Base-by-base conservation (phyloP, 2,888 invertebrate genomes). In the Archips xylosteana region DNA sequence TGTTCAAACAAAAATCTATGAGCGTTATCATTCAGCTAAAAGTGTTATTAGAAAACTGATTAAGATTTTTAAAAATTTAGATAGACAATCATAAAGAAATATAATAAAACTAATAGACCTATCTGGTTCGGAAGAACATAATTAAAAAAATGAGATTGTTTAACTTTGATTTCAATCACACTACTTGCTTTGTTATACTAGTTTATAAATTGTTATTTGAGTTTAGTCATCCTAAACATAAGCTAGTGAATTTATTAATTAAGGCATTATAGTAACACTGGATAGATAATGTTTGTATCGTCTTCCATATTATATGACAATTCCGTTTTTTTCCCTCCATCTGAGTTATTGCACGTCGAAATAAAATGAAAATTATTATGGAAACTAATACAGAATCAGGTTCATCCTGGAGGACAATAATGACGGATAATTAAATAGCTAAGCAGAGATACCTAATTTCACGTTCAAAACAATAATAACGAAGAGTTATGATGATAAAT, bases 321-420 rank as follows among this genome's bases (percentile, higher is more conserved):
- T 87, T 85, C 83, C 82, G 84, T 90, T 91, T 84, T 77, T 79
- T 91, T 91, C 85, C 81, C 83, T 85, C 78, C 78, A 79, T 78
- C 47, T 65, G 12, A 74, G 70, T 65, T 76, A 70, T 73, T 65
- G 62, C 60, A 39, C 59, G 62, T 69, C 47, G 49, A 75, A 71
- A 65, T 61, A 73, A 69, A 83, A 83, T 81, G 79, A 84, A 78
- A 68, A 76, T 76, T 78, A 80, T 82, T 81, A 83, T 81, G 82
- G 81, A 84, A 83, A 82, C 76, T 83, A 81, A 85, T 83, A 82
- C 83, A 82, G 80, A 82, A 83, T 82, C 91, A 92, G 91, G 92
- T 89, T 81, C 89, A 90, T 88, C 92, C 92, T 92, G 94, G 90
- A 90, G 89, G 94, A 94, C 94, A 94, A 94, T 94, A 94, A 94